Conservation (phyloP, 2,888 invertebrate genomes). For the Drosophila neutralis region DNA sequence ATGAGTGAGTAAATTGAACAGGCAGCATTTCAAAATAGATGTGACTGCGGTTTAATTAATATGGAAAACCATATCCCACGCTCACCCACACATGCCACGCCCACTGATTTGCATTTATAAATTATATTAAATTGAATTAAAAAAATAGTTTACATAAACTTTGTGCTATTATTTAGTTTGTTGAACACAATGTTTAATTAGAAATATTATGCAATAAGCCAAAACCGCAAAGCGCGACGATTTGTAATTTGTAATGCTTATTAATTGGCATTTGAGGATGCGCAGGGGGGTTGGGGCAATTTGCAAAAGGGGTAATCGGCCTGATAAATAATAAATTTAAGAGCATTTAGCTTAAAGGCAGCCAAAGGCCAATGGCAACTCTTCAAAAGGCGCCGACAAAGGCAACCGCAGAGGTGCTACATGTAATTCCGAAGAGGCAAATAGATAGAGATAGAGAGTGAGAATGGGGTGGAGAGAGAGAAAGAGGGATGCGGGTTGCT, state of each 20-base stretch:
- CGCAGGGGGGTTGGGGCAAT: neutral
- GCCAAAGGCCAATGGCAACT: neutral
- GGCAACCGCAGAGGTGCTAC: constrained; percentile 34
- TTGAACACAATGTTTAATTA: constrained; percentile 59
- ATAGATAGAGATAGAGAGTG: neutral
- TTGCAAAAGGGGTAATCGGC: neutral
- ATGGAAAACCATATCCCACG: constrained; percentile 1
- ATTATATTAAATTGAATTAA: constrained; percentile 20
- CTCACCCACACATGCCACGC: constrained; percentile 33
- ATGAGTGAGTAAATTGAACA: neutral
- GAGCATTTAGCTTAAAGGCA: neutral
- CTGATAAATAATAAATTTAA: constrained; percentile 4
- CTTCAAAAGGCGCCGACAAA: constrained; percentile 24
- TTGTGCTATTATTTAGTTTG: constrained; percentile 20
- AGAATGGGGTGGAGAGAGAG: no score
- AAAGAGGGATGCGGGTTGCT: no score
- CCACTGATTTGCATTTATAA: constrained; percentile 42
- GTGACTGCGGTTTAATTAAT: constrained; percentile 66
- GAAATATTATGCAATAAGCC: constrained; percentile 42
- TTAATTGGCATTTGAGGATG: constrained; percentile 49
- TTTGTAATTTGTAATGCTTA: constrained; percentile 62
- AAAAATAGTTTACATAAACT: neutral
- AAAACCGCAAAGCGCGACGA: constrained; percentile 60
- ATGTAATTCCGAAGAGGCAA: constrained; percentile 34
- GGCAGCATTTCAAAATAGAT: constrained; percentile 25